These are phyloP conservation scores for Xiphophorus couchianus DNA, from an alignment of 2,113 vertebrate species.

Conservation along the genomic window DNA sequence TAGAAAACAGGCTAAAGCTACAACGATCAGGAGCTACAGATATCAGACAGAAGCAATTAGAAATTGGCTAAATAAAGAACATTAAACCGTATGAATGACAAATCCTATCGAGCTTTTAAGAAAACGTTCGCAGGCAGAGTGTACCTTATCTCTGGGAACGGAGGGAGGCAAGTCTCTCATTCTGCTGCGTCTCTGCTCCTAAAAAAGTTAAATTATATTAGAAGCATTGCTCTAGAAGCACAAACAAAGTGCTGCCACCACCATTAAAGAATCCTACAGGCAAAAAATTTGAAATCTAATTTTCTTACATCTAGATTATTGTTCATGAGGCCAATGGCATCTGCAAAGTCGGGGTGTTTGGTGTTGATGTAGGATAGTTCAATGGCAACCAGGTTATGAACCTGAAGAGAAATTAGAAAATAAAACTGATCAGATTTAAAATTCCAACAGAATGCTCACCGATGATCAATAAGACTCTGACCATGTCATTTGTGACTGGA, in stretches of 20 bases:
- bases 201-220: constrained; percentile 18
- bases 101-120: background rate
- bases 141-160: constrained; percentile 93
- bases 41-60: background rate
- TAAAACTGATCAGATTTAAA: background rate
- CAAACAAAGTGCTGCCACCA: background rate
- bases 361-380: constrained; percentile 99
- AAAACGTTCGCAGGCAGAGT: background rate
- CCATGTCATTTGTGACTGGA: constrained; percentile 98
- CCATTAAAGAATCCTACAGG: background rate
- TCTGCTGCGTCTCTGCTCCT: constrained; percentile 96
- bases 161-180: constrained; percentile 89
- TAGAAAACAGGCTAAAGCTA: background rate
- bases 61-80: background rate
- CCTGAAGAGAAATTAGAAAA: constrained; percentile 74
- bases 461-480: constrained; percentile 60
- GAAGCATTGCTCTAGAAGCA: background rate
- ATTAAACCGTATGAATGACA: background rate
- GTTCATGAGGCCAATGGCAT: constrained; percentile 97
- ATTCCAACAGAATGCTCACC: background rate
- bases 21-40: background rate
- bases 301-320: constrained; percentile 95
- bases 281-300: background rate
- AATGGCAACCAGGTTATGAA: constrained; percentile 98
- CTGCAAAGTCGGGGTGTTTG: constrained; percentile 98